These are phyloP conservation scores for Erebia palarica DNA, from an alignment of 2,888 invertebrate genomes.

Conservation along the genomic window DNA sequence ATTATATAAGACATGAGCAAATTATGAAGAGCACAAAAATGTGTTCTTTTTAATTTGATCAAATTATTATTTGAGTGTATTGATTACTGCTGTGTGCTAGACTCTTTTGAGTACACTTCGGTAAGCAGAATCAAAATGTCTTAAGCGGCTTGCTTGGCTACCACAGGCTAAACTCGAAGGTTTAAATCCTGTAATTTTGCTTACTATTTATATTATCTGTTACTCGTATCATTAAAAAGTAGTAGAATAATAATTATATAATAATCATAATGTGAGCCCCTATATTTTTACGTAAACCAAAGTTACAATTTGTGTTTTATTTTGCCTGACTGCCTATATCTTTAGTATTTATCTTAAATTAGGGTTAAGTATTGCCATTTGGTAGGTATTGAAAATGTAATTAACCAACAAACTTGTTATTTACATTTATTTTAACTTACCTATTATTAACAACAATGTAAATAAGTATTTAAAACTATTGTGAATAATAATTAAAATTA, in stretches of 20 bases:
- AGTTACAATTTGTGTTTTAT: conserved; percentile 43
- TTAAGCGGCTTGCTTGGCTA: background rate
- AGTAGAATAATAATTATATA: background rate
- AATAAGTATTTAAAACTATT: conserved; percentile 33
- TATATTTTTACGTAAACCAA: conserved; percentile 52
- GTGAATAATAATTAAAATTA: conserved; percentile 35
- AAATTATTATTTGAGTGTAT: background rate
- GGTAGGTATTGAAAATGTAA: conserved; percentile 43
- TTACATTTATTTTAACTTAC: conserved; percentile 19
- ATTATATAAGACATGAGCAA: conserved; percentile 10
- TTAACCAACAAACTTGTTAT: conserved; percentile 26
- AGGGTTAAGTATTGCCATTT: conserved; percentile 37
- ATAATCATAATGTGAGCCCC: background rate
- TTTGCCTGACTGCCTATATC: conserved; percentile 10
- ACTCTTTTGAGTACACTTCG: too few relatives aligned
- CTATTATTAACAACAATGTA: conserved; percentile 29
- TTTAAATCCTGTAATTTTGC: background rate
- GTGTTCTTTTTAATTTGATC: conserved; percentile 12
- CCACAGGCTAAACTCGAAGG: background rate
- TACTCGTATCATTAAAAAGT: background rate
- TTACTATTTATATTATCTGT: background rate
- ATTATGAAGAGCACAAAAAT: conserved; percentile 6
- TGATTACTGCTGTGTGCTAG: background rate
- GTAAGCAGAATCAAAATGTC: too few relatives aligned
- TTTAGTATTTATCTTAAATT: conserved; percentile 13